Conservation (phyloP, 2,113 vertebrate species). For the Zingel zingel region DNA sequence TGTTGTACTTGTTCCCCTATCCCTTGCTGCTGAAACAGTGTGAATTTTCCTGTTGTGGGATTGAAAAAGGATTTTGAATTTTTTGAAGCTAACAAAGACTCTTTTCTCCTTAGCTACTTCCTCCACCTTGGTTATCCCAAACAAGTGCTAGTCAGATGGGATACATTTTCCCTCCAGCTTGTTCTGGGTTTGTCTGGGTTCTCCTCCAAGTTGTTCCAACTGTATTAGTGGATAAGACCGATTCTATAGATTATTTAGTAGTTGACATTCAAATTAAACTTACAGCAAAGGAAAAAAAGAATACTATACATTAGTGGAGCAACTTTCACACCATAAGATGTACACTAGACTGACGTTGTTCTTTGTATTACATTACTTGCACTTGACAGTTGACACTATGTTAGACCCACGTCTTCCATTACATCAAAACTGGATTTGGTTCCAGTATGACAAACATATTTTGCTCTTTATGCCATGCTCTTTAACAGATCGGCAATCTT, state of each 20-base stretch:
- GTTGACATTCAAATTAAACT: not conserved
- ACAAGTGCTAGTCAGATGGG: not conserved
- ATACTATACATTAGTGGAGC: not conserved
- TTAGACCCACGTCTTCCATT: not conserved
- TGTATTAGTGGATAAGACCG: not conserved
- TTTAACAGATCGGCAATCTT: not conserved
- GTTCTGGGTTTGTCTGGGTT: not conserved
- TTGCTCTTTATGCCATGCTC: not conserved
- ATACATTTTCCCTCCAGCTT: not conserved
- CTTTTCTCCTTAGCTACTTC: not conserved
- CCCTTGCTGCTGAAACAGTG: too few relatives aligned
- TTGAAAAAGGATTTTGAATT: too few relatives aligned
- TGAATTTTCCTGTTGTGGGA: too few relatives aligned
- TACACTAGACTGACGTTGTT: not conserved
- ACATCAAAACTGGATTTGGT: constrained; percentile 7
- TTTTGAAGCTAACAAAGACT: too few relatives aligned
- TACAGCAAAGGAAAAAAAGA: not conserved
- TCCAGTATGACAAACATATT: constrained; percentile 30
- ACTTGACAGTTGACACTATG: not conserved
- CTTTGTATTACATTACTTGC: not conserved
- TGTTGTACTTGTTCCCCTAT: too few relatives aligned
- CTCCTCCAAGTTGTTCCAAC: not conserved
- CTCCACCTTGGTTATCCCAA: not conserved
- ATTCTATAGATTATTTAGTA: not conserved
- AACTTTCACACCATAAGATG: not conserved